These are phyloP conservation scores for Neuroscelio doddi DNA, from an alignment of 2,888 invertebrate genomes.

Conservation along the genomic window DNA sequence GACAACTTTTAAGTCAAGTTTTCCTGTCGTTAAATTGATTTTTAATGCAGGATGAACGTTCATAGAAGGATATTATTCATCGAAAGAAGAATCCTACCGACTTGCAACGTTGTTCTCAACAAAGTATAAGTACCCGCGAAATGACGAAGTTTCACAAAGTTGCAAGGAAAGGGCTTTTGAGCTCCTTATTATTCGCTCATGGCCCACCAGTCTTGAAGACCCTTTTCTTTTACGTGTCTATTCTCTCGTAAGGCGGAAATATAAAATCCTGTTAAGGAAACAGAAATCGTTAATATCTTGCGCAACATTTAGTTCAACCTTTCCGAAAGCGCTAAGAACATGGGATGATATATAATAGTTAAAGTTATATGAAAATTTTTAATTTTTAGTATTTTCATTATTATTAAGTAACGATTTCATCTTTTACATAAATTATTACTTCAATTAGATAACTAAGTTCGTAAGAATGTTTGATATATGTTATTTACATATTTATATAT, in stretches of 20 bases:
- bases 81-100: slow-evolving; percentile 32
- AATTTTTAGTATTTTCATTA: background rate
- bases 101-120: no score
- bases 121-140: slow-evolving; percentile 35
- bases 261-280: slow-evolving; percentile 56
- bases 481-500: no score
- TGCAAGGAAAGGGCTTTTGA: slow-evolving; percentile 36
- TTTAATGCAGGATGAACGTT: slow-evolving; percentile 39
- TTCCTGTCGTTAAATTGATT: slow-evolving; percentile 36
- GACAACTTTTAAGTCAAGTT: background rate
- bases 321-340: slow-evolving; percentile 18
- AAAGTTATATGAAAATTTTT: background rate
- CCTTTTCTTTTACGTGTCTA: slow-evolving; percentile 24
- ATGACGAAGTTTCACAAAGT: slow-evolving; percentile 46
- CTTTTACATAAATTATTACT: no score
- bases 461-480: no score
- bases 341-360: background rate
- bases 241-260: slow-evolving; percentile 51
- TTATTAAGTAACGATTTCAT: no score
- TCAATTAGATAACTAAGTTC: no score
- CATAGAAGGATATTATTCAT: slow-evolving; percentile 48
- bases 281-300: slow-evolving; percentile 62
- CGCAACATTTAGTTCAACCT: slow-evolving; percentile 59
- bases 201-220: slow-evolving; percentile 38
- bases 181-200: slow-evolving; percentile 42